Evolutionary conservation across 2,888 invertebrate species (phyloP), one percentile per base, ranked within the genome.

Genomic region (Lampropteryx suffumata): DNA sequence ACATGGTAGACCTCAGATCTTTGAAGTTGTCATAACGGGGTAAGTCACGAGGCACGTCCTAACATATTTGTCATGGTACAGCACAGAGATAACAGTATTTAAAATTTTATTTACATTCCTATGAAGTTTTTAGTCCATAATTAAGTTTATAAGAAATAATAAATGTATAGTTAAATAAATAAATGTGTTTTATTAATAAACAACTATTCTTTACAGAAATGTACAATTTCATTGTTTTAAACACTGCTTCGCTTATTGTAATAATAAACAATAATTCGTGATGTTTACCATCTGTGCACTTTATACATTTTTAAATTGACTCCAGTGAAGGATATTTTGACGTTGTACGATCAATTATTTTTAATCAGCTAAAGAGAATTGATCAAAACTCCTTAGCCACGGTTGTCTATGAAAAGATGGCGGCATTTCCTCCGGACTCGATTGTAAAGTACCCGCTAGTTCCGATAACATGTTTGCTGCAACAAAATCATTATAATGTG

Each of bases 381-480:
- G 63, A 2, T 75, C 62, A 55, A 88, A 86, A 61, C 83, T 84
- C 17, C 73, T 71, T 9, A 81, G 37, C 84, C 84, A 87, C 0
- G 83, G 75, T 53, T 74, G 71, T 56, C 62, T 69, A 50, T 78
- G 72, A 69, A 65, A 75, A 1, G 79, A 69, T n/a, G 75, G 59
- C 7, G 84, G 77, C 51, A 71, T 58, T 11, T 86, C 84, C 41
- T 87, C 88, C 0, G 75, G 68, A 0, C 73, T 65, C 0, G 76
- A 64, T 41, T 80, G 82, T 53, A 83, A 67, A 12, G 77, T 69
- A 0, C 71, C 70, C 1, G 69, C 59, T 13, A 88, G 61, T 42
- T 87, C 88, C 0, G 78, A 56, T 13, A 89, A 50, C 77, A 88
- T 85, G 54, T 77, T 81, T 2, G 60, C 90, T 89, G 76, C 0